Conservation (phyloP, 2,888 invertebrate genomes). For the Gerris lacustris region DNA sequence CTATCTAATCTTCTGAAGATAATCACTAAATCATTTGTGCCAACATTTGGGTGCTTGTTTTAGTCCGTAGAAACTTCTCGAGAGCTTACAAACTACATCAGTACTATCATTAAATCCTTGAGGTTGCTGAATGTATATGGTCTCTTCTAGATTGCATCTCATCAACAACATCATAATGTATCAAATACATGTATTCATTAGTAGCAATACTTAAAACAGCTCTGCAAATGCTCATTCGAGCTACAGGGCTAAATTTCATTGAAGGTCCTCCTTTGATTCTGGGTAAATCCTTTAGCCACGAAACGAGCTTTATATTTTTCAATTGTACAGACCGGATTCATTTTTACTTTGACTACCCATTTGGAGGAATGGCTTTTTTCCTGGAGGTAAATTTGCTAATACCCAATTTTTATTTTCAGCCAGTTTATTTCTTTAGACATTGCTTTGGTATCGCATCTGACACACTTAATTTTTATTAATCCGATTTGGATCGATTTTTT, state of each 20-base stretch:
- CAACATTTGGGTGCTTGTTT: conserved; percentile 22
- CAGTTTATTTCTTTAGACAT: not conserved
- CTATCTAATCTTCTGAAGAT: not conserved
- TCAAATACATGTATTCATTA: conserved; percentile 21
- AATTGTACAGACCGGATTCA: conserved; percentile 18
- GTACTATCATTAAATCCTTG: conserved; percentile 32
- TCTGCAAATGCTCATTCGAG: conserved; percentile 26
- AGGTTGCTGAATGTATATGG: conserved; percentile 32
- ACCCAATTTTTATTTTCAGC: not conserved
- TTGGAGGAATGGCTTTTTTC: conserved; percentile 10
- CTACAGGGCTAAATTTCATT: conserved; percentile 34
- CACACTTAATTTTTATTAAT: too few relatives aligned
- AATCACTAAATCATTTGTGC: not conserved
- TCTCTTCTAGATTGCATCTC: conserved; percentile 29
- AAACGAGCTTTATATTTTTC: conserved; percentile 31
- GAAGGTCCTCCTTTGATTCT: conserved; percentile 31
- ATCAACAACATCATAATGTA: conserved; percentile 29
- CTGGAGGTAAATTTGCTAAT: not conserved
- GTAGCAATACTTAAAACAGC: conserved; percentile 25
- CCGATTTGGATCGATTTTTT: too few relatives aligned
- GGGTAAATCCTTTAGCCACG: conserved; percentile 32
- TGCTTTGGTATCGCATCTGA: too few relatives aligned
- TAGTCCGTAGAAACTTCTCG: conserved; percentile 27
- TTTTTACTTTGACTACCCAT: conserved; percentile 12
- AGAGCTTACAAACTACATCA: conserved; percentile 29